These are phyloP conservation scores for Melanostoma scalare DNA, from an alignment of 2,888 invertebrate genomes.

Conservation along the genomic window DNA sequence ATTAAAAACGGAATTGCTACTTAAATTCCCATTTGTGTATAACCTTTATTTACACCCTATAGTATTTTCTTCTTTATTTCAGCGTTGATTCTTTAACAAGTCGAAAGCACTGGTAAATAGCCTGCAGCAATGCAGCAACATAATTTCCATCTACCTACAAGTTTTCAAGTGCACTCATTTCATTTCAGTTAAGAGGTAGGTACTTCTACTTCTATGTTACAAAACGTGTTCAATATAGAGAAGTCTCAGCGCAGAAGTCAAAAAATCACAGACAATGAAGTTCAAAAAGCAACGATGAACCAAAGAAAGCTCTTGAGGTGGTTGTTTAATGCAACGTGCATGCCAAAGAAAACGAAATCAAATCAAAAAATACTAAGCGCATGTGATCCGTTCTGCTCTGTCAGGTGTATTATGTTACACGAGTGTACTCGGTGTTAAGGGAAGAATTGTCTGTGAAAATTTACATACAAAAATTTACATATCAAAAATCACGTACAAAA, in stretches of 20 bases:
- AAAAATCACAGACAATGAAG: not conserved
- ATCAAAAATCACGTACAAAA: constrained; percentile 3
- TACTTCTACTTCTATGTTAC: constrained; percentile 17
- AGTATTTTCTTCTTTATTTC: too few relatives aligned
- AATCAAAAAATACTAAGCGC: constrained; percentile 50
- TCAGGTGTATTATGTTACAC: constrained; percentile 40
- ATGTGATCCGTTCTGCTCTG: constrained; percentile 38
- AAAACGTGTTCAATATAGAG: constrained; percentile 41
- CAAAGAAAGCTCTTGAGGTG: constrained; percentile 25
- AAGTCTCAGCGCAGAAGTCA: constrained; percentile 39
- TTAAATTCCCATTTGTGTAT: too few relatives aligned
- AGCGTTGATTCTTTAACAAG: not conserved
- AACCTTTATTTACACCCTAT: too few relatives aligned
- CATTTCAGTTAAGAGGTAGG: constrained; percentile 4
- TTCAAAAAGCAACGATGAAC: not conserved
- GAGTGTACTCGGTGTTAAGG: not conserved
- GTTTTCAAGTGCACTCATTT: constrained; percentile 65
- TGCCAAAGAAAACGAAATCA: constrained; percentile 7
- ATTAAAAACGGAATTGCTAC: too few relatives aligned
- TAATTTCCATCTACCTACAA: constrained; percentile 19
- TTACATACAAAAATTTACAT: not conserved
- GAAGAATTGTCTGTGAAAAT: constrained; percentile 11
- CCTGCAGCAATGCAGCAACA: constrained; percentile 65
- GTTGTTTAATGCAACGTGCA: constrained; percentile 4
- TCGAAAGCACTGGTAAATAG: constrained; percentile 12